Base-by-base conservation (phyloP, 2,888 invertebrate genomes). In the Drosophila anomalata region DNA sequence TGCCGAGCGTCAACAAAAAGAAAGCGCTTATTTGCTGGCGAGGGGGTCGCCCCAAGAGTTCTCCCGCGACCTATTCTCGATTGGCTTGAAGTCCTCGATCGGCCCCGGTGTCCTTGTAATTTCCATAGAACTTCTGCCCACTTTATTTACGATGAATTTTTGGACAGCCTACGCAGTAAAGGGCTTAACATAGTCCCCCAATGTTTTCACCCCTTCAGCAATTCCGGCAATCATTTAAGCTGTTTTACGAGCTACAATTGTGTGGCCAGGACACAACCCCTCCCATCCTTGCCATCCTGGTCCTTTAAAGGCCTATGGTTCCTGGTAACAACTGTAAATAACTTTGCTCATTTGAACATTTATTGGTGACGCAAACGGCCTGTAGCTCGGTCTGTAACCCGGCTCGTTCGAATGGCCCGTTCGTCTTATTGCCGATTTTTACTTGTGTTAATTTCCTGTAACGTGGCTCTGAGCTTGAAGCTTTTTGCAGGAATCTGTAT, bases 291-390 rank as follows among this genome's bases (percentile, higher is more conserved):
- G 9, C 29, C 8, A 29, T 22, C 46, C 29, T 11, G 62, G 29
- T 29, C 57, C n/a, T 2, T 36, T n/a, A 9, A 33, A 33, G 33
- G 33, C 33, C 36, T 36, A 36, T 12, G 36, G 36, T 12, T 65
- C 67, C 44, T 47, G 58, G 61, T 71, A 75, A 24, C 65, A 73
- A 73, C 78, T 79, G 81, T 83, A 83, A 84, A 84, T 81, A 84
- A 84, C 81, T 82, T 85, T 81, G 71, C 78, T 77, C 81, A 83
- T 84, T 82, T 80, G 77, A 79, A 85, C 84, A 85, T 84, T 84
- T 84, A 84, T 84, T 83, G 86, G 79, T 78, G 86, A 85, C 79
- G 83, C 79, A 82, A 85, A 83, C 60, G 80, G 76, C 78, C 78
- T 81, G 73, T 79, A 73, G 71, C 69, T 72, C 68, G 76, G 73